Base-by-base conservation (phyloP, 1,140 invertebrate species). In the Leucophenga varia region DNA sequence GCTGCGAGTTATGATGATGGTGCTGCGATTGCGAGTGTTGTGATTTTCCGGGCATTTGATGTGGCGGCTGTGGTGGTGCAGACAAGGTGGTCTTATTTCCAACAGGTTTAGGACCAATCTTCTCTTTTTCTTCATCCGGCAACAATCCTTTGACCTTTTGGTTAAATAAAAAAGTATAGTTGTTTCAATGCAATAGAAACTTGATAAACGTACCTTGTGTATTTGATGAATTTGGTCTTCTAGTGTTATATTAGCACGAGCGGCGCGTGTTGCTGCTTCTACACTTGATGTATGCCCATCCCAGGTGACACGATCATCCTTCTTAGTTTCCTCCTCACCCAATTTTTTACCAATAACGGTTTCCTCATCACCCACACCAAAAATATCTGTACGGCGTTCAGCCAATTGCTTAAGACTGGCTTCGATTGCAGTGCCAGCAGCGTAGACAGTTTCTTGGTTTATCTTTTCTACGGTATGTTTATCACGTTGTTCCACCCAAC, bases 331-430 rank as follows among this genome's bases (percentile, higher is more conserved):
- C 65, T 98, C 95, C 76, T 98, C 95, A 7, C 97, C 97, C 55
- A 97, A 93, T 77, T 99, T 99, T 78, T 97, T 95, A 84, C 97
- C 97, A 75, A 99, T 99, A 2, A 93, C 91, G 0, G 96, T 97
- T 81, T 99, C 97, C 76, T 98, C 95, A 65, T 93, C 92, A 52
- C 96, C 97, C 46, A 93, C 89, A 81, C 97, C 97, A 75, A 99
- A 99, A 78, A 99, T 99, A 84, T 99, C 97, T 3, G 97, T 98
- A 89, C 97, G 92, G 57, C 96, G 84, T 71, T 99, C 96, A 0
- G 96, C 97, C 54, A 99, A 79, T 64, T 95, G 87, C 73, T 97
- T 97, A 59, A 99, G 84, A 72, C 91, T 97, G 9, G 88, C 92
- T 57, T 97, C 93, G 61, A 99, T 98, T 14, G 93, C 91, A 17